These are phyloP conservation scores for Entomobrya multifasciata DNA, from an alignment of 2,888 invertebrate species.

Conservation along the genomic window DNA sequence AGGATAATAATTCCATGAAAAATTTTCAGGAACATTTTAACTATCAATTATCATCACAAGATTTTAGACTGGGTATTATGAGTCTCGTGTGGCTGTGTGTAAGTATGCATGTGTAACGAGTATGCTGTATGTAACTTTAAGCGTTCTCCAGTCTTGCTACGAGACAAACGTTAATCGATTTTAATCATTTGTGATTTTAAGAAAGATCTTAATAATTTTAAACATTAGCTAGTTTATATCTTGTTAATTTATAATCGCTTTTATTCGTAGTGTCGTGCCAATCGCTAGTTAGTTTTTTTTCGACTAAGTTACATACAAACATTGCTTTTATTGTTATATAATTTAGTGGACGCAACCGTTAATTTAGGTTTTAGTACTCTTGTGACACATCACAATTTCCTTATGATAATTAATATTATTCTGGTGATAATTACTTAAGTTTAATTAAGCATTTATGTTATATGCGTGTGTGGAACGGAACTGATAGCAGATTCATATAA, in stretches of 20 bases:
- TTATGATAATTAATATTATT: conserved; percentile 1
- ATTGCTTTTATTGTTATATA: background rate
- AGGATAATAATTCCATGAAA: conserved; percentile 31
- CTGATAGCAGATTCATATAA: conserved; percentile 31
- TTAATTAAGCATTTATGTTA: background rate
- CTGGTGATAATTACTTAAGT: conserved; percentile 19
- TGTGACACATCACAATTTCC: background rate
- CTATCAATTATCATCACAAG: conserved; percentile 24
- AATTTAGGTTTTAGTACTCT: background rate
- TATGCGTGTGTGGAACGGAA: conserved; percentile 33
- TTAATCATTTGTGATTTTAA: conserved; percentile 51
- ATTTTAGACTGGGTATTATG: conserved; percentile 59
- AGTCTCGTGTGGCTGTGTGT: conserved; percentile 57
- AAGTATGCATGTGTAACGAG: conserved; percentile 1
- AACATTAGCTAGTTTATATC: background rate
- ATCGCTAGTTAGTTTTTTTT: no score
- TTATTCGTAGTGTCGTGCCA: background rate
- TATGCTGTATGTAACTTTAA: background rate
- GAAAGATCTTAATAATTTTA: conserved; percentile 42
- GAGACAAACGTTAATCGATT: conserved; percentile 52
- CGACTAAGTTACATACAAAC: background rate
- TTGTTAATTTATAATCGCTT: background rate
- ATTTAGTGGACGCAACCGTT: background rate
- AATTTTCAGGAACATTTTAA: conserved; percentile 58
- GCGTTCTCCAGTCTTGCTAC: conserved; percentile 5